Evolutionary conservation across 2,888 invertebrate species (phyloP).

Genomic region (Heliconius aoede): DNA sequence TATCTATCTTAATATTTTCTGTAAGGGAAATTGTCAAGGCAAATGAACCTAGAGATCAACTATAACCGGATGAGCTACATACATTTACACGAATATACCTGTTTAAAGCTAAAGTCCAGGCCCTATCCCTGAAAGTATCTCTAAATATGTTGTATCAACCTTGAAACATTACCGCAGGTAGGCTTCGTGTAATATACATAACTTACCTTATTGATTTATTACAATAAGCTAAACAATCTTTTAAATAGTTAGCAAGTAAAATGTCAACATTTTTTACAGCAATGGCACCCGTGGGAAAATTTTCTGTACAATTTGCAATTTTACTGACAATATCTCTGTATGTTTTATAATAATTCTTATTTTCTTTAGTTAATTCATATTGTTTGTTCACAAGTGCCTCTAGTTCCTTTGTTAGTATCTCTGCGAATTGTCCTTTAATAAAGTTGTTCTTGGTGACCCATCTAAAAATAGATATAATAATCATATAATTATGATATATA

Average conservation of each 20-base stretch:
- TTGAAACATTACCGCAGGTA: no score
- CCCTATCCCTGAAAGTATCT: no score
- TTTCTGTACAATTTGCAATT: slow-evolving; percentile 65
- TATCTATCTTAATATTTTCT: no score
- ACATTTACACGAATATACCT: no score
- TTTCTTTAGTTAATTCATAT: neutral
- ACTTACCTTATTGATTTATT: slow-evolving; percentile 53
- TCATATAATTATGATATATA: no score
- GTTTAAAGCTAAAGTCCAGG: no score
- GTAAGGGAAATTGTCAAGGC: no score
- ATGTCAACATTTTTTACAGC: slow-evolving; percentile 59
- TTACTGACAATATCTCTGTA: slow-evolving; percentile 58
- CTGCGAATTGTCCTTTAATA: slow-evolving; percentile 60
- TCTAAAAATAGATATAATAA: slow-evolving; percentile 52
- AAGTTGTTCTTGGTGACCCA: slow-evolving; percentile 59
- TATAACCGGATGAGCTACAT: no score
- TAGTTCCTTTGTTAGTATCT: slow-evolving; percentile 56
- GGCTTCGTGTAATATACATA: neutral
- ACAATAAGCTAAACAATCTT: slow-evolving; percentile 57
- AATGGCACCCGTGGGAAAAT: slow-evolving; percentile 63
- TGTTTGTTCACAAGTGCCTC: slow-evolving; percentile 39
- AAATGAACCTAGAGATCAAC: no score
- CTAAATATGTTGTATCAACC: no score
- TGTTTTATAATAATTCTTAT: slow-evolving; percentile 47
- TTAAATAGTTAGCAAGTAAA: slow-evolving; percentile 56